A percentile compares a stretch with the other conserved stretches of the same genome.
phyloP scores from a whole-genome alignment of 2,113 vertebrate genomes.

The Chaetops frenatus region DNA sequence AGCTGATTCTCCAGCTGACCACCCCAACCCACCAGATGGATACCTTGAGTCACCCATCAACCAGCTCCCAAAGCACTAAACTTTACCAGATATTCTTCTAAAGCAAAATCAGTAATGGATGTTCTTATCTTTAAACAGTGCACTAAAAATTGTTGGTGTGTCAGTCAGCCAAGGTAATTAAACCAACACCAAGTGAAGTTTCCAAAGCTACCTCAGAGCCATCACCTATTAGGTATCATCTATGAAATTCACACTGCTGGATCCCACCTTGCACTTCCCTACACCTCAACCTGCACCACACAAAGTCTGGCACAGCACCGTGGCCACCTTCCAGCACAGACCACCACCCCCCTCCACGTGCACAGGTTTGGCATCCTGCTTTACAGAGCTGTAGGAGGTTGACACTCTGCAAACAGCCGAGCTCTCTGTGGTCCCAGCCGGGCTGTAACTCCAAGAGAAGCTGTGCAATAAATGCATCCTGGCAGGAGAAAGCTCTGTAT shows the following conservation, averaged over 20 bases:
- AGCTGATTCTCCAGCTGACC: neutral
- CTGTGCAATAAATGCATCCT: neutral
- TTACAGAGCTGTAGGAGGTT: fast-evolving
- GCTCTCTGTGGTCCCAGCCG: fast-evolving
- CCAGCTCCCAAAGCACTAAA: fast-evolving
- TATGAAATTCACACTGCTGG: neutral
- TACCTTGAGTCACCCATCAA: neutral
- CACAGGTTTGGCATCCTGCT: neutral
- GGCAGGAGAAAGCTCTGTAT: neutral
- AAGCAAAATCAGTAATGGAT: neutral
- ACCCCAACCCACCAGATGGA: neutral
- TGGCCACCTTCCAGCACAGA: neutral
- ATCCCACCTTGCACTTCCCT: neutral
- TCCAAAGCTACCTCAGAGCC: neutral
- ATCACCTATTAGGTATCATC: fast-evolving
- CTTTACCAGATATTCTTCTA: neutral
- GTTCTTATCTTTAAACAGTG: neutral
- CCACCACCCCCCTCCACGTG: fast-evolving
- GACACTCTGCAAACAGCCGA: neutral
- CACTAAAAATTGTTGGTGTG: neutral
- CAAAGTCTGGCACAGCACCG: fast-evolving
- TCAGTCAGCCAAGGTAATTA: neutral
- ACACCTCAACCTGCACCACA: neutral
- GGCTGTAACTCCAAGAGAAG: neutral
- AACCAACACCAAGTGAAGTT: neutral